Conservation (phyloP, 2,797 vertebrate species). For the Enteromius trimaculatus region DNA sequence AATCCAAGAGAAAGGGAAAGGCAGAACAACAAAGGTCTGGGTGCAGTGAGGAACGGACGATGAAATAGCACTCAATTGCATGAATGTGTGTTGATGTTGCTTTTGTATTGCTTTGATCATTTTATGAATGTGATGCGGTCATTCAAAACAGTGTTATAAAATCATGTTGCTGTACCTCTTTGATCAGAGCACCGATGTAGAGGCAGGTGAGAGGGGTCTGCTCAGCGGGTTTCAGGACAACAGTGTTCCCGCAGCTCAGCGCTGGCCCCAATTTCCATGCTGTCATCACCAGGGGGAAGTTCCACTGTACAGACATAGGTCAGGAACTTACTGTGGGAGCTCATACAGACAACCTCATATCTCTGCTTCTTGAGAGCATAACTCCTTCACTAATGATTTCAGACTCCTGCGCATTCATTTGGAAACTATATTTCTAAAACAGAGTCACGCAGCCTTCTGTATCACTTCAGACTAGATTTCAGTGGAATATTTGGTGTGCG, state of each 20-base stretch:
- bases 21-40: conserved; percentile 51
- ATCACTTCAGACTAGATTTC: neutral
- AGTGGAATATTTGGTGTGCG: neutral
- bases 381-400: conserved; percentile 30
- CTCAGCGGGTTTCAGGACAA: conserved; percentile 97
- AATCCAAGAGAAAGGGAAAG: conserved; percentile 69
- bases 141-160: conserved; percentile 59
- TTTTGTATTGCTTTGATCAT: conserved; percentile 37
- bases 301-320: conserved; percentile 84
- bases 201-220: conserved; percentile 97
- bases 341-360: conserved; percentile 26
- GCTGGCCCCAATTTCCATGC: conserved; percentile 98
- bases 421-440: conserved; percentile 10
- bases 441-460: conserved; percentile 4
- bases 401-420: conserved; percentile 30
- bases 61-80: conserved; percentile 16
- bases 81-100: conserved; percentile 32
- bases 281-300: conserved; percentile 99
- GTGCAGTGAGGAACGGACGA: conserved; percentile 47
- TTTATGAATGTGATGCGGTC: conserved; percentile 78
- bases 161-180: conserved; percentile 84
- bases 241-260: conserved; percentile 94
- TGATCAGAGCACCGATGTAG: conserved; percentile 93
- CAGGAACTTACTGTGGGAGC: conserved; percentile 47
- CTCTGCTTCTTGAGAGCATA: conserved; percentile 43